Evolutionary conservation across 1,140 invertebrate species (phyloP).

Genomic region (Drosophila tropicalis): DNA sequence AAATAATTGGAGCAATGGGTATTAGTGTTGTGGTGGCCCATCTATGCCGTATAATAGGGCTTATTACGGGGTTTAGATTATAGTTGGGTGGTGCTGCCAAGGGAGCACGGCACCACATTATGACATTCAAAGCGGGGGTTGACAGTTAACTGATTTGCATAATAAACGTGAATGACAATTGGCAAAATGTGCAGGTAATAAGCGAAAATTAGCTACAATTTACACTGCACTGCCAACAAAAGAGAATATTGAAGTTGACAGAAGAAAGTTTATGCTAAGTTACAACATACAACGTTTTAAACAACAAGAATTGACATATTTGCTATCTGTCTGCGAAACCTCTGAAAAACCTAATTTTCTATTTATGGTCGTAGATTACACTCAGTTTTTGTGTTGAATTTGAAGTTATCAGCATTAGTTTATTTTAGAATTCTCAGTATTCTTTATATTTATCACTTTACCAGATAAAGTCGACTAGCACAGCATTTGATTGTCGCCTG

Average conservation of each 20-base stretch:
- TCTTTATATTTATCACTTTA: no score
- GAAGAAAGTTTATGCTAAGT: background rate
- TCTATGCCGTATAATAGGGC: conserved; percentile 62
- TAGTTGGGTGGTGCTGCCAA: conserved; percentile 18
- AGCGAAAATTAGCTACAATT: conserved; percentile 13
- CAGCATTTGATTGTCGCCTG: background rate
- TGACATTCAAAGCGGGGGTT: conserved; percentile 7
- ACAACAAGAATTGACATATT: background rate
- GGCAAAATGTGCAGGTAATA: conserved; percentile 33
- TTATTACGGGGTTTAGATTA: conserved; percentile 41
- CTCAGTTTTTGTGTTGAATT: background rate
- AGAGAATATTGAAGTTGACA: background rate
- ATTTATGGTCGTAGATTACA: no score
- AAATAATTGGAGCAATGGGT: conserved; percentile 73
- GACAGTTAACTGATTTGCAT: conserved; percentile 45
- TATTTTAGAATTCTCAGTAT: background rate
- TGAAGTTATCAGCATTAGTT: background rate
- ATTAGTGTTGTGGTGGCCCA: conserved; percentile 54
- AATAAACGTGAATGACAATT: conserved; percentile 59
- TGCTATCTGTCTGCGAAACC: no score
- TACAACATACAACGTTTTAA: background rate
- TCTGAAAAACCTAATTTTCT: no score
- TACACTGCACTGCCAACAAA: no score
- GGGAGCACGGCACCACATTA: conserved; percentile 2
- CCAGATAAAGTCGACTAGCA: conserved; percentile 1